Base-by-base conservation (phyloP, 1,140 invertebrate species). In the Procambarus clarkii region DNA sequence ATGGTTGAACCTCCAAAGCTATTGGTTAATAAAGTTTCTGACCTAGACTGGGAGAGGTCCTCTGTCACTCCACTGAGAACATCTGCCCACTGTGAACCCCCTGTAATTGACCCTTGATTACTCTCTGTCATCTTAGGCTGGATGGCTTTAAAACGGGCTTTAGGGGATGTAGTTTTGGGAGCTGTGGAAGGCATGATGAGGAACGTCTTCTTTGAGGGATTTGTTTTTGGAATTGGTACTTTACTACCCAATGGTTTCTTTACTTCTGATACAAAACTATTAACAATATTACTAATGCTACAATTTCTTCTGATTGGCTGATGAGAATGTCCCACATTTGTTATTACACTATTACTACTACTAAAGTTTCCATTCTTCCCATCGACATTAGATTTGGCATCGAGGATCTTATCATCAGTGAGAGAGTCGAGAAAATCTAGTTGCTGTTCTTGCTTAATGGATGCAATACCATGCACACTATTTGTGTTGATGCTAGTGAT, bases 111-210 rank as follows among this genome's bases (percentile, higher is more conserved):
- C 5, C 46, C 79, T 82, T 77, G 85, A 58, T 50, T 34, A 77
- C 8, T 82, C 18, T 89, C 87, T 9, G 64, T 74, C 11, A 74
- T 45, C 50, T 86, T 92, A 18, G 87, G 92, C 48, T 92, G 91
- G 69, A 92, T 92, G 46, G 86, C 80, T 78, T 92, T 92, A 77
- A 85, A 92, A 15, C 77, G 54, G 13, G 89, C 21, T 64, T 91
- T 91, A 15, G 84, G 84, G 2, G 84, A 86, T 50, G 90, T 81
- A 24, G 58, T 64, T 71, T 91, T 91, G 64, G 77, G 71, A 13
- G 45, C 89, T 11, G 60, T 34, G 34, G 54, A 60, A 45, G 84
- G 85, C 90, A 91, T 91, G 60, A 86, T 74, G n/a, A 86, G 60
- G 50, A 81, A 74, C 0, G 90, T 60, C 77, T 91, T 91, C 84